These are phyloP conservation scores for Darevskia mixta DNA, from an alignment of 2,797 vertebrate genomes.

Conservation along the genomic window DNA sequence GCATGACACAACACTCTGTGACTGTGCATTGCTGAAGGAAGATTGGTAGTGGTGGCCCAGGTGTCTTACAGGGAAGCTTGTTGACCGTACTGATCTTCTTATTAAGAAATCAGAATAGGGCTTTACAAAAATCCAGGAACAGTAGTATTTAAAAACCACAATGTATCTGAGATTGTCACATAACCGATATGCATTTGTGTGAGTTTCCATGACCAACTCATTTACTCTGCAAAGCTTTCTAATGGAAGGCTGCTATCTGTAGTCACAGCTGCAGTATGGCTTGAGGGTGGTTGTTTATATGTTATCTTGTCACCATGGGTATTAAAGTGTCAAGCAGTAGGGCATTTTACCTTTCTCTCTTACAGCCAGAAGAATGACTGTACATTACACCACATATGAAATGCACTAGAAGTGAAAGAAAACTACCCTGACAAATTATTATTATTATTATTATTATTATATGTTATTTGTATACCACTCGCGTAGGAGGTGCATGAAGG, in stretches of 20 bases:
- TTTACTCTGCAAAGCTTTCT: not conserved
- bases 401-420: not conserved
- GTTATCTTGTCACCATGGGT: not conserved
- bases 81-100: not conserved
- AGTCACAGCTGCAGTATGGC: not conserved
- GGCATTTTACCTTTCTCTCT: not conserved
- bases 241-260: not conserved
- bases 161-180: not conserved
- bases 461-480: too few species aligned
- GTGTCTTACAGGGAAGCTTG: not conserved
- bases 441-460: too few species aligned
- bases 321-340: not conserved
- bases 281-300: not conserved
- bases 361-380: fast-evolving
- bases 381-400: not conserved
- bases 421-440: not conserved
- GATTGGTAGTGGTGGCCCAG: not conserved
- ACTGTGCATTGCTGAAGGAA: not conserved
- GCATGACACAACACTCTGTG: not conserved
- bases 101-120: not conserved
- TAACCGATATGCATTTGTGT: not conserved
- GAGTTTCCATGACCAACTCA: not conserved
- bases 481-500: too few species aligned
- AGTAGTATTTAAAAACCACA: not conserved
- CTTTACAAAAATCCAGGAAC: not conserved